phyloP scores from a whole-genome alignment of 1,140 invertebrate genomes.

The Rhagoletis zephyria region DNA sequence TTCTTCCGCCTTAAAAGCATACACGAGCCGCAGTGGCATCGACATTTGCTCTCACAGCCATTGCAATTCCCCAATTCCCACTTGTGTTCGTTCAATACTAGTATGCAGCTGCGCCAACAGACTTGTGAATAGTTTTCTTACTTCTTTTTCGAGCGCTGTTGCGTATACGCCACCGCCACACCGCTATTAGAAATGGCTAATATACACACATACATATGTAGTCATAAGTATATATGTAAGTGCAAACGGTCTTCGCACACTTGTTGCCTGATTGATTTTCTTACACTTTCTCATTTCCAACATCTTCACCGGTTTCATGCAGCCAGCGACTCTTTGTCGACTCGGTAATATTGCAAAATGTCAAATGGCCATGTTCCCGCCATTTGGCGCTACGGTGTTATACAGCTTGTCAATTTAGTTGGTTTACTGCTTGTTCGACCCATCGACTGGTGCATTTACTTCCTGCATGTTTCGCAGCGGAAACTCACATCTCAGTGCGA shows the following conservation, averaged over 20 bases:
- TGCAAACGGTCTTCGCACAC: background rate
- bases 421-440: background rate
- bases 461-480: background rate
- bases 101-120: background rate
- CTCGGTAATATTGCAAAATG: background rate
- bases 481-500: background rate
- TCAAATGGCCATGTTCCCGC: background rate
- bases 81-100: background rate
- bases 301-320: background rate
- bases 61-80: background rate
- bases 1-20: background rate
- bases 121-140: background rate
- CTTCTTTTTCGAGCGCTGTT: background rate
- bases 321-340: background rate
- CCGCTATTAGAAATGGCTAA: background rate
- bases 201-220: background rate
- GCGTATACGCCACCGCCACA: background rate
- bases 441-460: background rate
- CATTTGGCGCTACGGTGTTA: background rate
- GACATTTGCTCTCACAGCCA: background rate
- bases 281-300: background rate
- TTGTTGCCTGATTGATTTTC: background rate
- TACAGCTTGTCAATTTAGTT: background rate
- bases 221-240: background rate
- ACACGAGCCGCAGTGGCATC: background rate